A percentile compares a stretch with the other conserved stretches of the same genome.
phyloP scores from a whole-genome alignment of 1,140 invertebrate genomes.

The Anoplolepis gracilipes region DNA sequence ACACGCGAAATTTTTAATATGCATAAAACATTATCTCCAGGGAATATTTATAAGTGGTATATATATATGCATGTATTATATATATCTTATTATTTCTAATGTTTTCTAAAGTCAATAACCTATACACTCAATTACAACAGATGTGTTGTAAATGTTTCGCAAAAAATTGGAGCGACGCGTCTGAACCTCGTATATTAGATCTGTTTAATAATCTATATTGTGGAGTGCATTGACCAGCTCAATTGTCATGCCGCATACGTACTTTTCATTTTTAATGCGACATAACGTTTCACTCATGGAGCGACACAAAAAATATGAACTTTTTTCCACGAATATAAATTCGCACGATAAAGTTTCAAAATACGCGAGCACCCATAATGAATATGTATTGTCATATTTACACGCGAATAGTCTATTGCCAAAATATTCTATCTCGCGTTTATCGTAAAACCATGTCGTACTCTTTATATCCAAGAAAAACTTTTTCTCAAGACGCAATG shows the following conservation, averaged over 20 bases:
- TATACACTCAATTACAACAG: not conserved
- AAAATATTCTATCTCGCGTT: not conserved
- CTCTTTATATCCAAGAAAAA: not conserved
- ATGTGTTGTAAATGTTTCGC: not conserved
- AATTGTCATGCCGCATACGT: conserved; percentile 11
- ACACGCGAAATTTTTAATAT: not conserved
- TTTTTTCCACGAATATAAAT: not conserved
- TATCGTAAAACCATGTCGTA: not conserved
- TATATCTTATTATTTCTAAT: conserved; percentile 14
- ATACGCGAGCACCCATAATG: not conserved
- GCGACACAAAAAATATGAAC: conserved; percentile 21
- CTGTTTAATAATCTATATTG: conserved; percentile 47
- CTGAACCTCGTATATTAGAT: not conserved
- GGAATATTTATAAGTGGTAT: not conserved
- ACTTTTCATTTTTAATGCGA: conserved; percentile 44
- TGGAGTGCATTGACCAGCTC: conserved; percentile 45
- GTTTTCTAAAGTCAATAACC: conserved; percentile 16
- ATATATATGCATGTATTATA: not conserved
- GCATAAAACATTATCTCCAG: not conserved
- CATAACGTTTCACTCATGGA: not conserved
- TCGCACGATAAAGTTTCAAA: conserved; percentile 22
- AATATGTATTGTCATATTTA: conserved; percentile 5
- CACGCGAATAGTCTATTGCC: not conserved
- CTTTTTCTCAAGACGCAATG: not conserved
- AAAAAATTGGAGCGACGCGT: conserved; percentile 48